Evolutionary conservation across 2,113 vertebrate genomes (phyloP).

Genomic region (Telmatochromis sp.): DNA sequence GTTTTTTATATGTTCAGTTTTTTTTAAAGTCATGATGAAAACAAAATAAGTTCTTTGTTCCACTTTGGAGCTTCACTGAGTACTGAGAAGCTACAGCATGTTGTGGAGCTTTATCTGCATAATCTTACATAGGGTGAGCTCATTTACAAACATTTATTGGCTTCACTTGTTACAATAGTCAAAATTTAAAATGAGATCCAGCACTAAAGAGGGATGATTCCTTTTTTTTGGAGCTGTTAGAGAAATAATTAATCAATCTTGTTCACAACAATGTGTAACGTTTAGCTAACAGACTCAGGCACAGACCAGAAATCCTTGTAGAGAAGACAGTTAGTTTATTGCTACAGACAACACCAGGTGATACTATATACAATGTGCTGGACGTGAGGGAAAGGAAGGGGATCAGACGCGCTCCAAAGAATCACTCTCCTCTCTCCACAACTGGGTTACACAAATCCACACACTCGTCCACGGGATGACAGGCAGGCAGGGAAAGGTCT

Average conservation of each 20-base stretch:
- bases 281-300: neutral
- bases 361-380: neutral
- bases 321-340: neutral
- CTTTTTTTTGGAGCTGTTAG: neutral
- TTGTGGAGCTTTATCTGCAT: neutral
- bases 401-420: neutral
- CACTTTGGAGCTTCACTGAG: neutral
- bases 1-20: neutral
- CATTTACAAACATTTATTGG: neutral
- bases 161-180: neutral
- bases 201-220: neutral
- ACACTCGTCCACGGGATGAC: rapidly evolving
- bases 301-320: neutral
- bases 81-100: neutral
- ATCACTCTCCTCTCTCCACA: neutral
- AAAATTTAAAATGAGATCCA: neutral
- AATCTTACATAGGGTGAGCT: neutral
- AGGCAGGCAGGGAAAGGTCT: neutral
- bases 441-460: neutral
- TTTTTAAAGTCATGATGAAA: neutral
- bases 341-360: neutral
- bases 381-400: rapidly evolving
- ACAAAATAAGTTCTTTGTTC: neutral
- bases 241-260: neutral
- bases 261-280: neutral